A percentile compares a stretch with the other conserved stretches of the same genome.
Evolutionary conservation across 2,888 invertebrate genomes (phyloP).

Genomic region (Ornithoptera priamus): DNA sequence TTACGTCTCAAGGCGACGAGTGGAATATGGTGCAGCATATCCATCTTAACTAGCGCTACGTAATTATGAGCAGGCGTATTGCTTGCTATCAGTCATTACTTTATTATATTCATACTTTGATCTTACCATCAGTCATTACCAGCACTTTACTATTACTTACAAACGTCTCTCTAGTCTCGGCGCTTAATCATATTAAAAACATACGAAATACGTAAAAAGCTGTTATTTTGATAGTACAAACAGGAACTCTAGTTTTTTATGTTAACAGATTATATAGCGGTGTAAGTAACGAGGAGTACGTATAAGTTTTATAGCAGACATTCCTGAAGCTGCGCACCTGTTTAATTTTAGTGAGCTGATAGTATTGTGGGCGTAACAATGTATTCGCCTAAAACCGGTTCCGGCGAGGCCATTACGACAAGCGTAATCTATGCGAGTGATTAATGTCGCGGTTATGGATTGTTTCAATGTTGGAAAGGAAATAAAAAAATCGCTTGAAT

Average conservation of each 20-base stretch:
- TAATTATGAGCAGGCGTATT: no score
- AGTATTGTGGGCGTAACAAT: constrained; percentile 23
- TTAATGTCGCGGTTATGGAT: constrained; percentile 8
- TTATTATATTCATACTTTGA: not conserved
- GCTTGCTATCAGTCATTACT: not conserved
- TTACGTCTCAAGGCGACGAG: no score
- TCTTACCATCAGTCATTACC: no score
- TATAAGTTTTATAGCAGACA: constrained; percentile 9
- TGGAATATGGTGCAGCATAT: no score
- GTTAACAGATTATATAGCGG: not conserved
- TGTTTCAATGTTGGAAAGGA: not conserved
- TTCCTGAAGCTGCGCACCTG: constrained; percentile 20
- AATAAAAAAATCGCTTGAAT: not conserved
- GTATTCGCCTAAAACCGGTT: constrained; percentile 29
- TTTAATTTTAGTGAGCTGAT: constrained; percentile 24
- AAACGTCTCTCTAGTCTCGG: no score
- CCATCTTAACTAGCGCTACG: no score
- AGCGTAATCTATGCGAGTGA: constrained; percentile 16
- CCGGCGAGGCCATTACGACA: constrained; percentile 24
- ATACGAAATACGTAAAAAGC: no score
- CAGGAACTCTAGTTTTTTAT: no score
- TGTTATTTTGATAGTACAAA: no score
- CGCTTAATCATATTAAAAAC: no score
- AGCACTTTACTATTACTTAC: no score
- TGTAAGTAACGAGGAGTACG: not conserved